Evolutionary conservation across 2,113 vertebrate genomes (phyloP).

Genomic region (Rhineura floridana): DNA sequence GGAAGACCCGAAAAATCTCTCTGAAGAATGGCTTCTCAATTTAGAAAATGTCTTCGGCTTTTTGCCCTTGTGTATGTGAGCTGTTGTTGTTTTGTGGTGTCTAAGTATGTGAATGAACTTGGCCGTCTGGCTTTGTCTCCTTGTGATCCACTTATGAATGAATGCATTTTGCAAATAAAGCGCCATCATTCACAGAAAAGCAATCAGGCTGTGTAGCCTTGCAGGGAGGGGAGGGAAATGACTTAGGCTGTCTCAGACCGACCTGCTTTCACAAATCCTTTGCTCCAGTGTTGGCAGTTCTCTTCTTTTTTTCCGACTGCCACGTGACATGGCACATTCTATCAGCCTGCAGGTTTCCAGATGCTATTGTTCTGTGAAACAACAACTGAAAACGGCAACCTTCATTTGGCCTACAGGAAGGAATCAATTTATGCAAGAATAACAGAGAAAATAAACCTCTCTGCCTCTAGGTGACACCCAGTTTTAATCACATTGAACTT

Average conservation of each 20-base stretch:
- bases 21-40: background rate
- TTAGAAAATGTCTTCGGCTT: background rate
- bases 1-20: too few species aligned
- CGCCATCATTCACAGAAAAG: background rate
- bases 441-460: background rate
- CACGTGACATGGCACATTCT: background rate
- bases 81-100: background rate
- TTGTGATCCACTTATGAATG: background rate
- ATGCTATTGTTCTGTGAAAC: background rate
- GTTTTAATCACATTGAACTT: background rate
- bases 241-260: background rate
- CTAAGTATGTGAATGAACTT: background rate
- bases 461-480: background rate
- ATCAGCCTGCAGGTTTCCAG: background rate
- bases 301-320: background rate
- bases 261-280: background rate
- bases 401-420: slow-evolving; percentile 22
- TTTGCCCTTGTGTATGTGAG: background rate
- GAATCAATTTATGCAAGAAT: background rate
- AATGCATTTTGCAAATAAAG: background rate
- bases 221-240: background rate
- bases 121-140: background rate
- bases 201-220: background rate
- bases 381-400: slow-evolving; percentile 18
- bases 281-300: background rate